Evolutionary conservation across 2,113 vertebrate species (phyloP), one percentile per base, ranked within the genome.

Genomic region (Onychostoma macrolepis): DNA sequence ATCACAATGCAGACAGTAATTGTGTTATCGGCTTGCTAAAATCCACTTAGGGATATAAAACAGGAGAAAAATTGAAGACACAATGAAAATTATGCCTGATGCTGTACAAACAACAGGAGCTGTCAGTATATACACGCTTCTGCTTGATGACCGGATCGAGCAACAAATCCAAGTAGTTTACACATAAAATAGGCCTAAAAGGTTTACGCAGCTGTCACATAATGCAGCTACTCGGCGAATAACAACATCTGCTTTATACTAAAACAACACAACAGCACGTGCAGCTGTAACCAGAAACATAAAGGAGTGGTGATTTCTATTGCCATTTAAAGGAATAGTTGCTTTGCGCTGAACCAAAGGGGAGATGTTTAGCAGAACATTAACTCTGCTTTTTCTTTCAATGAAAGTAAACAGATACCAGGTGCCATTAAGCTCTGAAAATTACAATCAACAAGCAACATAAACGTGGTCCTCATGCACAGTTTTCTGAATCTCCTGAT

Each of bases 41-140:
- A 83, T 71, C 80, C 63, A 83, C 45, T 50, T 83, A 83, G 43
- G 63, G 80, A 50, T 69, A 83, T 71, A 83, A 71, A 83, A 69
- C 28, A 33, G 80, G 19, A 45, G 41, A 71, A 83, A 81, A 71
- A 83, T 71, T 50, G 43, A 50, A 83, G 65, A 83, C 43, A 65
- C 43, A 15, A 50, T 36, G 28, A 83, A 71, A 83, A 83, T 65
- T 11, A 81, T 65, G 38, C 80, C 58, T 30, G 58, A 81, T 67
- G 24, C 43, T 83, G 61, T 56, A 58, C 24, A 74, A 74, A 84
- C 83, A 74, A 84, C 30, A 74, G 6, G 24, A 41, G 33, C 81
- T 56, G 69, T 53, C 30, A 26, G 45, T 56, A 38, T 74, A 74
- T 56, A 12, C 63, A 50, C 0, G 3, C 9, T 50, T 69, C 4